phyloP scores from a whole-genome alignment of 1,140 invertebrate genomes.

The Sitobion miscanthi region DNA sequence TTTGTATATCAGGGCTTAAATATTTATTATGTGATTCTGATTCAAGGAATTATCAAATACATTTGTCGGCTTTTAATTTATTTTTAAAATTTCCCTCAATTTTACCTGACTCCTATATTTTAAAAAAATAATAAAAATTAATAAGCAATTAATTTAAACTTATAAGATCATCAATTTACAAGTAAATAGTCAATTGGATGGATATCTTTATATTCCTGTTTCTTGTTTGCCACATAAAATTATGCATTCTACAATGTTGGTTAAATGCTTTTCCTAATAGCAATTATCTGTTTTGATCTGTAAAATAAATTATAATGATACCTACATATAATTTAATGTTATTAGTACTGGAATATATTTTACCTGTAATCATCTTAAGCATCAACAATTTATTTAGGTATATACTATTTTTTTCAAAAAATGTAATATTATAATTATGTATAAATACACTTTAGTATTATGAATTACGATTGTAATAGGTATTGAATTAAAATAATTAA shows the following conservation, averaged over 20 bases:
- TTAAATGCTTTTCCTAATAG: too few species aligned
- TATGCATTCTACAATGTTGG: too few species aligned
- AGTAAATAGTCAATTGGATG: not conserved
- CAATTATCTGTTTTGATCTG: too few species aligned
- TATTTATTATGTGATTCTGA: too few species aligned
- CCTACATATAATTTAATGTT: not conserved
- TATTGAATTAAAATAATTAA: not conserved
- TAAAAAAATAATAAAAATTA: not conserved
- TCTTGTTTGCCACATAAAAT: conserved; percentile 11
- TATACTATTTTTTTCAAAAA: not conserved
- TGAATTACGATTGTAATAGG: not conserved
- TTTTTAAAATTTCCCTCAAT: not conserved
- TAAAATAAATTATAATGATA: too few species aligned
- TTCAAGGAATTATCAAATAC: too few species aligned
- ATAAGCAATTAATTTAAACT: not conserved
- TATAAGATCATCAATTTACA: not conserved
- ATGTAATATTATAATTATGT: not conserved
- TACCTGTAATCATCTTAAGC: conserved; percentile 17
- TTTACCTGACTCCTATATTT: not conserved
- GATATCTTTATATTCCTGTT: not conserved
- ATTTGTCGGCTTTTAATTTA: too few species aligned
- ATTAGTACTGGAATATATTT: not conserved
- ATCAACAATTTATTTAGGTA: not conserved
- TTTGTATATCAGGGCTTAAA: too few species aligned
- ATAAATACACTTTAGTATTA: not conserved